A percentile compares a stretch with the other conserved stretches of the same genome.
Evolutionary conservation across 2,888 invertebrate genomes (phyloP).

Genomic region (Cheilosia soror): DNA sequence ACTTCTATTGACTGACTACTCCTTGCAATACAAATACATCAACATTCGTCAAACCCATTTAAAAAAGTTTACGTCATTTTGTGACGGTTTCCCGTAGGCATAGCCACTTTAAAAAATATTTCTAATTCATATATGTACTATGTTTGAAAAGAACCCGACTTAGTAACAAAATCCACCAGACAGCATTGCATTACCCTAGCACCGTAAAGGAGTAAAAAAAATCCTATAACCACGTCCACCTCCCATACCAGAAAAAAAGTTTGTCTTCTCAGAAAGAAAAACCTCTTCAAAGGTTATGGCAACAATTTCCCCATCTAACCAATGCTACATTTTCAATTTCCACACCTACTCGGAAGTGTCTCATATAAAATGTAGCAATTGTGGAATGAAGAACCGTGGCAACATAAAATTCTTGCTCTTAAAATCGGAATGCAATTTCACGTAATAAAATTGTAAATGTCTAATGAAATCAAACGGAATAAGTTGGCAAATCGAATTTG

Average conservation of each 20-base stretch:
- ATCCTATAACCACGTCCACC: background rate
- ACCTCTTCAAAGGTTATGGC: background rate
- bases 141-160: no score
- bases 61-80: no score
- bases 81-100: no score
- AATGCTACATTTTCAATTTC: background rate
- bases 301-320: background rate
- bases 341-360: background rate
- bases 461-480: constrained; percentile 36
- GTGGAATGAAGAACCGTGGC: background rate
- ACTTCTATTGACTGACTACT: no score
- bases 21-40: no score
- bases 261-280: background rate
- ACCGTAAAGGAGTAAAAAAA: no score
- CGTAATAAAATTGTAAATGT: constrained; percentile 28
- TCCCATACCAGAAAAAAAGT: background rate
- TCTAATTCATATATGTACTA: no score
- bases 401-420: constrained; percentile 9
- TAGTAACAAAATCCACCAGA: no score
- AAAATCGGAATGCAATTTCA: constrained; percentile 20
- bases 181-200: no score
- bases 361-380: background rate
- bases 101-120: no score
- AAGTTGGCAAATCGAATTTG: constrained; percentile 2
- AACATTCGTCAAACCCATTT: no score